These are phyloP conservation scores for Matsumyia berberina DNA, from an alignment of 2,888 invertebrate species.

Conservation along the genomic window DNA sequence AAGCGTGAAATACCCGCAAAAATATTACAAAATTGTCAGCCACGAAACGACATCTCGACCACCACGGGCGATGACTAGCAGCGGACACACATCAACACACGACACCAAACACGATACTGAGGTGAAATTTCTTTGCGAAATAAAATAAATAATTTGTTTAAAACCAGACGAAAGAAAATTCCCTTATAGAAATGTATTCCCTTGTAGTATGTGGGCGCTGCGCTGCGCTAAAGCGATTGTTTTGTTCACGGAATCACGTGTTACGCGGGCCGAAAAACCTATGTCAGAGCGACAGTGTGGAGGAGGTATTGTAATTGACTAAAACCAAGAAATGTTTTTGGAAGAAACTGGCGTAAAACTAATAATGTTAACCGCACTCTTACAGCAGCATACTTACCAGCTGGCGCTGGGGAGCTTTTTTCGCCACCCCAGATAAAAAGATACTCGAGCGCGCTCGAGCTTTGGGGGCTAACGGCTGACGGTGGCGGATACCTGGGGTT, in stretches of 20 bases:
- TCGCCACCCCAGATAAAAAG: conserved; percentile 68
- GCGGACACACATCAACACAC: conserved; percentile 19
- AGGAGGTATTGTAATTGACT: conserved; percentile 61
- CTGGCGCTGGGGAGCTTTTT: conserved; percentile 59
- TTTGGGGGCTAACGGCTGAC: conserved; percentile 37
- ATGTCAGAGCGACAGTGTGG: conserved; percentile 37
- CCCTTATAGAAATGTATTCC: conserved; percentile 4
- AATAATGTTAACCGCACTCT: conserved; percentile 72
- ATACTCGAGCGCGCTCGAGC: conserved; percentile 49
- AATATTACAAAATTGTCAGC: conserved; percentile 19
- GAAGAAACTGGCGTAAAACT: conserved; percentile 73
- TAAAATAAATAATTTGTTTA: conserved; percentile 14
- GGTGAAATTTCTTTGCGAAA: conserved; percentile 4
- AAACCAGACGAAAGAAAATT: conserved; percentile 4
- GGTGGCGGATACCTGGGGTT: conserved; percentile 49
- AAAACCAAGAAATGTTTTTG: conserved; percentile 69
- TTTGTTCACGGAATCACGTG: conserved; percentile 40
- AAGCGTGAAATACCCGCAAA: conserved; percentile 3
- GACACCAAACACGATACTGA: conserved; percentile 30
- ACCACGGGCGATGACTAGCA: conserved; percentile 22
- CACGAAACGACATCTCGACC: neutral
- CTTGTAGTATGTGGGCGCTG: neutral
- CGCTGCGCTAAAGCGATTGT: conserved; percentile 3
- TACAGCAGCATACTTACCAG: conserved; percentile 61
- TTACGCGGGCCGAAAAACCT: conserved; percentile 12